Percentiles rank a stretch among this genome's conserved stretches.
phyloP scores from a whole-genome alignment of 2,888 invertebrate species.

The Orgyia antiqua region DNA sequence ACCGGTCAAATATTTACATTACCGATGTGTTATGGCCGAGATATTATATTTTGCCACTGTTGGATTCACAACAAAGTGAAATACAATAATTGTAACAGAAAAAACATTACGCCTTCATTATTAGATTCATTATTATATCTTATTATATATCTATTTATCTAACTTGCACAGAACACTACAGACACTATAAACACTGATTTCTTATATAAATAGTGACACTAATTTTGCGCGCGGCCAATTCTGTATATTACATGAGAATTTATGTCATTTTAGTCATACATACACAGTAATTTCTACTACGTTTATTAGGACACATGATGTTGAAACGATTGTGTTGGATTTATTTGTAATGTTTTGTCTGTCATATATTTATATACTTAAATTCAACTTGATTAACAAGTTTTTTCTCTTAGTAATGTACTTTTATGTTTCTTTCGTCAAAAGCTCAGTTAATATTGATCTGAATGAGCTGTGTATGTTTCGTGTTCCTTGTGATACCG shows the following conservation, averaged over 20 bases:
- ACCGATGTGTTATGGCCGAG: neutral
- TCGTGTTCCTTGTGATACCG: neutral
- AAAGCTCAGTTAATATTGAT: too few relatives aligned
- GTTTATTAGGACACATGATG: constrained; percentile 7
- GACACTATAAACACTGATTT: constrained; percentile 8
- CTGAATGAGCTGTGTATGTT: too few relatives aligned
- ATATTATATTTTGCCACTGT: neutral
- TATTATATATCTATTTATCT: constrained; percentile 6
- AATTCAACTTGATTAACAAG: too few relatives aligned
- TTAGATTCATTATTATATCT: too few relatives aligned
- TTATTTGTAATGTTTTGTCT: too few relatives aligned
- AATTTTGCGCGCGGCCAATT: constrained; percentile 14
- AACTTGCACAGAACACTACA: constrained; percentile 12
- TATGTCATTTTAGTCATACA: neutral
- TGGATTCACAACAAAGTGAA: too few relatives aligned
- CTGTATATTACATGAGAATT: constrained; percentile 8
- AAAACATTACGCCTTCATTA: too few relatives aligned
- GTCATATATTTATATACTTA: too few relatives aligned
- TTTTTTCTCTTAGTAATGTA: too few relatives aligned
- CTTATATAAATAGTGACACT: constrained; percentile 9
- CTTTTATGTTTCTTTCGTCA: too few relatives aligned
- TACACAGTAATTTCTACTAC: constrained; percentile 11
- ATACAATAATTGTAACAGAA: too few relatives aligned
- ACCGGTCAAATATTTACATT: constrained; percentile 8
- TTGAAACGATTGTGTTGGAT: too few relatives aligned